Evolutionary conservation across 1,140 invertebrate genomes (phyloP).

Genomic region (Hetaerina americana): DNA sequence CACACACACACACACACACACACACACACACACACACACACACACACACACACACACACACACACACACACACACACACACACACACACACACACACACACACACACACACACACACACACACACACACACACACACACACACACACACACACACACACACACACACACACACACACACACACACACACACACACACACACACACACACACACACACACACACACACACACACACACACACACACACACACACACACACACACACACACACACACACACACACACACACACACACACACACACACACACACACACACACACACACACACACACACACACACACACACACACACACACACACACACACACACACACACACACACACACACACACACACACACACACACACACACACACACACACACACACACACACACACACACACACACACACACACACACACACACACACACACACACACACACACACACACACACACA

Average conservation of each 20-base stretch:
- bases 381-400: background rate
- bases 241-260: background rate
- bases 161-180: background rate
- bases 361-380: background rate
- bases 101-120: background rate
- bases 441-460: background rate
- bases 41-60: background rate
- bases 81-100: background rate
- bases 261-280: background rate
- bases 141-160: background rate
- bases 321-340: background rate
- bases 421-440: background rate
- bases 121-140: background rate
- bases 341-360: background rate
- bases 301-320: background rate
- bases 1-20: background rate
- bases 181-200: background rate
- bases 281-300: background rate
- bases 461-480: background rate
- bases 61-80: background rate
- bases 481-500: background rate
- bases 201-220: background rate
- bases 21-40: background rate
- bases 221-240: background rate
- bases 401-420: background rate